Base-by-base conservation (phyloP, 2,113 vertebrate species). In the Catagonus wagneri region DNA sequence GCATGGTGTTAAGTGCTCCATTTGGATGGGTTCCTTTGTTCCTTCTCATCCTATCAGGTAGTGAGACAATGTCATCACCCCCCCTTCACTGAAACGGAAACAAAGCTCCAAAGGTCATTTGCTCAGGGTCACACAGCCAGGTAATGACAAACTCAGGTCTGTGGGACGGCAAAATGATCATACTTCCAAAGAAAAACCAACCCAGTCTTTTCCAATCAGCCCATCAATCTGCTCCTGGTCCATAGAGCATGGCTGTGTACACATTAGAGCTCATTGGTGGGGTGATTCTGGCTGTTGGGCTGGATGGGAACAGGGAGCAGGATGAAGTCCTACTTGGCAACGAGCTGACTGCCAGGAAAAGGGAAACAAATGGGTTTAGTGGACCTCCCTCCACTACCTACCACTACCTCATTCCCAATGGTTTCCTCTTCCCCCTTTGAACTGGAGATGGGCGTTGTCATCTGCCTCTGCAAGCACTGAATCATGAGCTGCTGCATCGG, bases 281-380 rank as follows among this genome's bases (percentile, higher is more conserved):
- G 25, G 27, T 3, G n/a, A 0, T 68, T 66, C 27, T 83, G 9
- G 3, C 6, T 7, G 0, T 7, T 14, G 7, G 27, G 17, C 52
- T 74, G 58, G 3, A 13, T 23, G 11, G 1, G 34, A 32, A 34
- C 3, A 89, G 7, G 19, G 25, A 76, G 16, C 12, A 39, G 29
- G 14, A 63, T n/a, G 34, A 84, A 50, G 11, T 54, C 25, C 50
- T 76, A 65, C n/a, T 68, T 36, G 32, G 7, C 60, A 29, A 20
- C 81, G 68, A 61, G 32, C 80, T 16, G 1, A 19, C 50, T 54
- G 60, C 54, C 60, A 88, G 12, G 36, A 22, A 23, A 29, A 68
- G 88, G n/a, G 56, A 68, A 84, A 56, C 56, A 68, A 84, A 56
- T 61, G 4, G 19, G 1, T 89, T 93, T 71, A 29, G 34, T 22